Conservation (phyloP, 2,888 invertebrate genomes). For the Ypsolopha scabrella region DNA sequence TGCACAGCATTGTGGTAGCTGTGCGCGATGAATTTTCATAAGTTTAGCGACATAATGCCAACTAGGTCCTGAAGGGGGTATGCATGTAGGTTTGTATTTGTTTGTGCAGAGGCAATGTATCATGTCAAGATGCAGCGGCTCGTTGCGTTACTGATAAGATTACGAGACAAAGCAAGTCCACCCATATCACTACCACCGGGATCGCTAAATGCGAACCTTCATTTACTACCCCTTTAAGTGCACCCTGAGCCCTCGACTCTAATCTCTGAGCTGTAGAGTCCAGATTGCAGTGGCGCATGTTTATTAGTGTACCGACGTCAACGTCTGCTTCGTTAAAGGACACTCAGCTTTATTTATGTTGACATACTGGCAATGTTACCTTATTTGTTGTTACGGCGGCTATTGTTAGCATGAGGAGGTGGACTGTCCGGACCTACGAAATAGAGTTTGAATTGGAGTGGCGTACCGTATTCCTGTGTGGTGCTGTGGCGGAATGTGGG, state of each 20-base stretch:
- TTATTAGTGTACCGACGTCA: conserved; percentile 58
- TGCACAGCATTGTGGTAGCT: not conserved
- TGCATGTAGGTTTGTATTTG: not conserved
- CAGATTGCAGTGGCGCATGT: conserved; percentile 33
- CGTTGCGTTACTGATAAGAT: conserved; percentile 61
- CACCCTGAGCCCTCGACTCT: conserved; percentile 27
- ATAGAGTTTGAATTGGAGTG: conserved; percentile 40
- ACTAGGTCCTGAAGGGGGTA: not conserved
- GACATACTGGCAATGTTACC: conserved; percentile 63
- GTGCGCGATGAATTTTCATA: not conserved
- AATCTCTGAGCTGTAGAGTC: conserved; percentile 34
- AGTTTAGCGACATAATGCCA: not conserved
- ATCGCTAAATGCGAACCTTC: conserved; percentile 62
- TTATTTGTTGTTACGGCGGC: conserved; percentile 47
- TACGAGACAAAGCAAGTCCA: conserved; percentile 69
- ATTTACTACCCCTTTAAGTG: conserved; percentile 43
- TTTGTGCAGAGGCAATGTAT: conserved; percentile 38
- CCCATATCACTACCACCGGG: conserved; percentile 62
- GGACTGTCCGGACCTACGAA: conserved; percentile 25
- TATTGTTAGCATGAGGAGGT: conserved; percentile 23
- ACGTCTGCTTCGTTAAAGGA: conserved; percentile 68
- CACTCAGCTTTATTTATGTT: conserved; percentile 68
- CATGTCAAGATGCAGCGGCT: conserved; percentile 54
- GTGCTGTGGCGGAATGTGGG: conserved; percentile 32
- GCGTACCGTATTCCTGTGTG: conserved; percentile 16